Base-by-base conservation (phyloP, 2,888 invertebrate species). In the Iphiclides podalirius region DNA sequence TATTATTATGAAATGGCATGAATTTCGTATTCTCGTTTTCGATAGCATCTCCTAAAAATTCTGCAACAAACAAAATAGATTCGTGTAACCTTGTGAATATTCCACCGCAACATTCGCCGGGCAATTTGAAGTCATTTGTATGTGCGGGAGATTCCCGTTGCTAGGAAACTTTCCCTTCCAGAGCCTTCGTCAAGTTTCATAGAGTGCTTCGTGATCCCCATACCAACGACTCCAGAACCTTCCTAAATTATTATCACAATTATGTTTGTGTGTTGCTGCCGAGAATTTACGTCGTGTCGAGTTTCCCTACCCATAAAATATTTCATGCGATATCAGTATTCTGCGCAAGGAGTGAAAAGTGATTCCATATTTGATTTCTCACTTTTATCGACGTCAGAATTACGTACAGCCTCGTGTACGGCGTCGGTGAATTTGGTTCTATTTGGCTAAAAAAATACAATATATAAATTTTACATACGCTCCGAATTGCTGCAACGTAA, bases 131-230 rank as follows among this genome's bases (percentile, higher is more conserved):
- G 55, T 61, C 64, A 81, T 87, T 87, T 84, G 80, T 86, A 87
- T 87, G 87, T 75, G 68, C 63, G 70, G 62, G 56, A 63, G 71
- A 70, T 59, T 62, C 58, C 59, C 66, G 66, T 70, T 67, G 65
- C 68, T 64, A 70, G 66, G 64, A 72, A 79, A 79, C 72, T 77
- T 84, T 79, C 75, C 76, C 75, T 67, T 70, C 73, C n/a, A n/a
- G 79, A 79, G 79, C 80, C 84, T 86, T 85, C 85, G 80, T 81
- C 81, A 83, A 85, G 78, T 86, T 78, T 64, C 75, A 75, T 72
- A 73, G 77, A 79, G 78, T 74, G 77, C 57, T 77, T 68, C 86
- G 85, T 86, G 85, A 84, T 77, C 75, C 72, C 66, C 71, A 74
- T 87, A 74, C 78, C 54, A 70, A 85, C 75, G 69, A 64, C 45